Conservation (phyloP, 2,797 vertebrate species). For the Tokudaia tokunoshimensis region DNA sequence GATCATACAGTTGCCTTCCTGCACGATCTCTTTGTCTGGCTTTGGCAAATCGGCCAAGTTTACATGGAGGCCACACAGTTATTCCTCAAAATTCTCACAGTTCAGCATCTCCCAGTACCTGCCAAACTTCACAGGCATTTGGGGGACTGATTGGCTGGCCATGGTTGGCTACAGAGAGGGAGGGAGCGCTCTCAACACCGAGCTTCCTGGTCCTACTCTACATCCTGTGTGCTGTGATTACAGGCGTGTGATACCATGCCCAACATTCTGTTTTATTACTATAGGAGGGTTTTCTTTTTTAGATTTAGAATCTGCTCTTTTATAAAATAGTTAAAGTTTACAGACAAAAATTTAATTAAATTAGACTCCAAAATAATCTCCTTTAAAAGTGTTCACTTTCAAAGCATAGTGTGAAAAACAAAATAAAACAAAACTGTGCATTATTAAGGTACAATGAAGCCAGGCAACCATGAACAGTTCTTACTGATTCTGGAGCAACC, state of each 20-base stretch:
- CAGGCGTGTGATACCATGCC: background rate
- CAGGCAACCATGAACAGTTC: constrained; percentile 37
- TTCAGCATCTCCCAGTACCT: constrained; percentile 97
- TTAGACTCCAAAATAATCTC: constrained; percentile 37
- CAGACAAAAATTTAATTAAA: constrained; percentile 41
- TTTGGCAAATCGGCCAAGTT: constrained; percentile 94
- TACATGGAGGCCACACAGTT: constrained; percentile 95
- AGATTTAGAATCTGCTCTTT: background rate
- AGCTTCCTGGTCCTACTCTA: background rate
- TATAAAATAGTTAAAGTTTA: constrained; percentile 47
- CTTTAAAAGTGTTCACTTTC: constrained; percentile 9
- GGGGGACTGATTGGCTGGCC: background rate
- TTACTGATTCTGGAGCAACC: constrained; percentile 32
- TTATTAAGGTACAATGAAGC: constrained; percentile 27
- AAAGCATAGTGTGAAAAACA: background rate
- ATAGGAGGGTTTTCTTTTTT: background rate
- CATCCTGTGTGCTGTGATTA: background rate
- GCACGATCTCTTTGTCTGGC: constrained; percentile 95
- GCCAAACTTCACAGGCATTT: constrained; percentile 94
- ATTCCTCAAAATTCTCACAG: constrained; percentile 97
- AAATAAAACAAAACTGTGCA: background rate
- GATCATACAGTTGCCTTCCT: constrained; percentile 94
- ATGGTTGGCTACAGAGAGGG: background rate
- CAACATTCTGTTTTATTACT: background rate
- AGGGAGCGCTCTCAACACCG: background rate